Evolutionary conservation across 2,888 invertebrate genomes (phyloP).

Genomic region (Drosophila borealis): DNA sequence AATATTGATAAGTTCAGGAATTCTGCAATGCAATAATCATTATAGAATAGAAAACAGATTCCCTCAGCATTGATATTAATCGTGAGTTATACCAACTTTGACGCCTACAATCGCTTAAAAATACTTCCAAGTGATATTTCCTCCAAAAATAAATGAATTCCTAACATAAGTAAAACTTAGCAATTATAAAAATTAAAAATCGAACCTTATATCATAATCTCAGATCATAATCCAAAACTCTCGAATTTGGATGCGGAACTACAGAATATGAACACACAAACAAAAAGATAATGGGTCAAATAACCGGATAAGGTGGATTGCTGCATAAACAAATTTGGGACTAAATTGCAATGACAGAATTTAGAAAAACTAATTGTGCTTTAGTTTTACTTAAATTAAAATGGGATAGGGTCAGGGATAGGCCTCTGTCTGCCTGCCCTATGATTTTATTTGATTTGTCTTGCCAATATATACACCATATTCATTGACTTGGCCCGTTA

Average conservation of each 20-base stretch:
- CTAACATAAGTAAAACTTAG: no score
- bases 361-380: conserved; percentile 45
- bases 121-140: no score
- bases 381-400: conserved; percentile 23
- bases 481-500: conserved; percentile 7
- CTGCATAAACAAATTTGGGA: conserved; percentile 39
- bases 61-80: no score
- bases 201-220: background rate
- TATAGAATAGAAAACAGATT: no score
- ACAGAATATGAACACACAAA: conserved; percentile 12
- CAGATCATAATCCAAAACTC: background rate
- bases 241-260: conserved; percentile 8
- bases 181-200: no score
- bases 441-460: no score
- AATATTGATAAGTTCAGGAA: no score
- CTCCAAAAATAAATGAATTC: no score
- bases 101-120: no score
- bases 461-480: background rate
- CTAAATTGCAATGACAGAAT: conserved; percentile 24
- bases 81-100: no score
- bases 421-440: no score
- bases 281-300: conserved; percentile 13
- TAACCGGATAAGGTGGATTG: conserved; percentile 33
- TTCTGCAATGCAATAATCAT: no score
- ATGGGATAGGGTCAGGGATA: conserved; percentile 13